A percentile compares a stretch with the other conserved stretches of the same genome.
Evolutionary conservation across 2,888 invertebrate species (phyloP).

Genomic region (Melipona bicolor): DNA sequence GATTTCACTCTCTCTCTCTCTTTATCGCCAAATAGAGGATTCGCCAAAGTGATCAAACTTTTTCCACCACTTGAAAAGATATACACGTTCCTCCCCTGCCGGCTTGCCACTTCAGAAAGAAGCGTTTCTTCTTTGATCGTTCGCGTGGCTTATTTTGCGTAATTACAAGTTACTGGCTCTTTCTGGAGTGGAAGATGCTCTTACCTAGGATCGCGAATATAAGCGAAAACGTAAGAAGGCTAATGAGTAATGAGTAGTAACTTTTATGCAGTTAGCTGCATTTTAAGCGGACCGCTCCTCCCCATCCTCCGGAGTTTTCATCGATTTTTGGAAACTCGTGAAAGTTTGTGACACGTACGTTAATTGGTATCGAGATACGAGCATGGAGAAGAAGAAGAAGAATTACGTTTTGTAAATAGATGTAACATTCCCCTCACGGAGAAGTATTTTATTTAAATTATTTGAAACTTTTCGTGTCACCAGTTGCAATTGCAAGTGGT

Average conservation of each 20-base stretch:
- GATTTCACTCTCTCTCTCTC: neutral
- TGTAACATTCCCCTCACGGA: too few species aligned
- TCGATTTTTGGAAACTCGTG: too few species aligned
- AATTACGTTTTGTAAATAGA: neutral
- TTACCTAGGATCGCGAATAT: neutral
- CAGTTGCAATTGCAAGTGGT: too few species aligned
- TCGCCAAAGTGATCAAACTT: too few species aligned
- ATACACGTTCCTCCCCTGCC: too few species aligned
- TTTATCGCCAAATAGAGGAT: too few species aligned
- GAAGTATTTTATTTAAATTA: too few species aligned
- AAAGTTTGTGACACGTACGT: neutral
- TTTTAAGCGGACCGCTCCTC: neutral
- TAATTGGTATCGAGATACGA: neutral
- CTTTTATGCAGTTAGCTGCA: neutral
- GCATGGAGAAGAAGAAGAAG: neutral
- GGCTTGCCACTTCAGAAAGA: neutral
- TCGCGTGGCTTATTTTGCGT: neutral
- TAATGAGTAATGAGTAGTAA: neutral
- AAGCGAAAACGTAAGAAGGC: too few species aligned
- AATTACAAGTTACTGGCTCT: neutral
- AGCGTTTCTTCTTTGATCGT: neutral
- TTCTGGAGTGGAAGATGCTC: neutral
- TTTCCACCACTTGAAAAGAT: too few species aligned
- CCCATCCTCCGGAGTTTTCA: neutral
- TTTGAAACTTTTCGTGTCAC: too few species aligned